Evolutionary conservation across 30 jellyfish, hydroid and myxozoan species (phyloP).

Genomic region (Aurelia sp.): DNA sequence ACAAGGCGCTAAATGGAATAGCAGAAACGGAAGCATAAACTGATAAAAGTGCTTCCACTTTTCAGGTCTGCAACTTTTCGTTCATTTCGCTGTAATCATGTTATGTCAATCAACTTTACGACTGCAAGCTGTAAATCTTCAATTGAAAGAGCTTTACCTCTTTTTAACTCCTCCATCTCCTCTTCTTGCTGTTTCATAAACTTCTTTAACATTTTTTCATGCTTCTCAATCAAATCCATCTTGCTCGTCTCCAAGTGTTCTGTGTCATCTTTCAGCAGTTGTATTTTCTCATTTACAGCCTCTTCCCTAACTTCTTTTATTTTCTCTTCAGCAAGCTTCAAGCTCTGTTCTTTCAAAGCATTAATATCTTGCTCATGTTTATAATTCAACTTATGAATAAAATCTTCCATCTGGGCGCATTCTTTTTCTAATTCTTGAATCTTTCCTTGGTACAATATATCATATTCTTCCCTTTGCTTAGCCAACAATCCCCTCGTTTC

Average conservation of each 20-base stretch:
- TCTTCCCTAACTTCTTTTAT: constrained; percentile 42
- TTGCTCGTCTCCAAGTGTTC: constrained; percentile 17
- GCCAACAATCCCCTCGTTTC: constrained; percentile 27
- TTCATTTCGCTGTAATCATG: no score
- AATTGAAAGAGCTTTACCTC: constrained; percentile 4
- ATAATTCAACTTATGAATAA: constrained; percentile 25
- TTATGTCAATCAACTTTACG: no score
- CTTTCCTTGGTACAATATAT: constrained; percentile 26
- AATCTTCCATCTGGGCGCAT: constrained; percentile 22
- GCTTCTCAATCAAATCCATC: constrained; percentile 14
- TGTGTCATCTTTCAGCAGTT: constrained; percentile 34
- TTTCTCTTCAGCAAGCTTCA: constrained; percentile 53
- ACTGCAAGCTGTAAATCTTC: no score
- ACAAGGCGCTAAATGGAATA: no score
- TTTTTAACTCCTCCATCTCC: constrained; percentile 31
- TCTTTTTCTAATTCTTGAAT: constrained; percentile 54
- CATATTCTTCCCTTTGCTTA: constrained; percentile 51
- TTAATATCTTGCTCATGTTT: constrained; percentile 25
- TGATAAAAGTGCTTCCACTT: no score
- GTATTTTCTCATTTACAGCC: constrained; percentile 48
- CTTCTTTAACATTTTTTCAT: constrained; percentile 47
- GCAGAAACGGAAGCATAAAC: no score
- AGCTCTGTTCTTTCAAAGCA: constrained; percentile 28
- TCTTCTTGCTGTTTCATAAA: constrained; percentile 50
- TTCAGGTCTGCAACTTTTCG: no score